Evolutionary conservation across 2,113 vertebrate species (phyloP), one percentile per base, ranked within the genome.

Genomic region (Esox niger): DNA sequence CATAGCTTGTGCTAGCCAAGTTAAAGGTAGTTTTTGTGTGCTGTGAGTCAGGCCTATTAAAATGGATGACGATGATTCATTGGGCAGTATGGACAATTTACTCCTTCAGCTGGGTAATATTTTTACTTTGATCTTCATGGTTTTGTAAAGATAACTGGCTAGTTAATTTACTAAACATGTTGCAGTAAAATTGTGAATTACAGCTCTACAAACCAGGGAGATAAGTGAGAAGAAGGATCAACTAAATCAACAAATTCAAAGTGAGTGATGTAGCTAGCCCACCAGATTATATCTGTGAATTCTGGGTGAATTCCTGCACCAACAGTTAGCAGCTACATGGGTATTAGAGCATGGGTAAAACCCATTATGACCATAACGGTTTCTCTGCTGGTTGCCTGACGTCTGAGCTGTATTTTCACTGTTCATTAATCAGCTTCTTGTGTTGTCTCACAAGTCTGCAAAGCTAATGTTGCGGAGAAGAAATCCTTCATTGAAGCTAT

Each of bases 161-260:
- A 20, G 13, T 1, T 30, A 29, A 9, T 20, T 52, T n/a, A n/a
- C 15, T 49, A 20, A 27, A 47, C 26, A 30, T 21, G 27, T 35
- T 43, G 35, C 20, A 38, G 15, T 20, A 7, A 6, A 61, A 52
- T 56, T 10, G n/a, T 29, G 43, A 8, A 29, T 66, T 43, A 30
- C 26, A 92, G 91, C 75, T 71, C 69, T 89, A 67, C 76, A 89
- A 70, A 84, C 62, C n/a, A 79, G 79, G 43, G 82, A 88, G 49
- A 82, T 89, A 70, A 64, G 67, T 38, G 79, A 78, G 30, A 88
- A 82, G 77, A 92, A 85, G 66, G 81, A 88, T 68, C 83, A 78
- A 59, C 13, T 86, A 13, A 62, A 77, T 25, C 77, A 83, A 35
- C 82, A 88, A 70, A 80, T 88, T 73, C 63, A 86, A 86, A 81